Evolutionary conservation across 1,140 invertebrate genomes (phyloP), one percentile per base, ranked within the genome.

Genomic region (Halictus rubicundus): DNA sequence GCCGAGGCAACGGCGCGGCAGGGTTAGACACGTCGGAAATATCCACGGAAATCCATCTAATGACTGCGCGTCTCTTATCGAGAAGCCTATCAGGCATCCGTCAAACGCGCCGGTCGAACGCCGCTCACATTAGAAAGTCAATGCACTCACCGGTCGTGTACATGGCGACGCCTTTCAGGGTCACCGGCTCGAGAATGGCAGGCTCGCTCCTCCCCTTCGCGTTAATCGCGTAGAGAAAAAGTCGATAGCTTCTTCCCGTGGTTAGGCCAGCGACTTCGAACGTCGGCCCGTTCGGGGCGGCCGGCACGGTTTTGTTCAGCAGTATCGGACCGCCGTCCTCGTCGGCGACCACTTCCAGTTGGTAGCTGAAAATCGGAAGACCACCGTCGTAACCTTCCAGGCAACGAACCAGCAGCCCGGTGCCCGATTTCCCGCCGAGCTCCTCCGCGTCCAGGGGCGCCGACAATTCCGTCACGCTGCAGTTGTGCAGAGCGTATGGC

Each of bases 401-500:
- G 87, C 97, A 98, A 60, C 96, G 95, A 6, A 97, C 96, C 88
- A 96, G 94, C 68, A 98, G 87, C 5, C 91, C 92, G 0, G 87
- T 89, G 5, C 90, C 68, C 85, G 92, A 68, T 91, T 94, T 86
- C 87, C 89, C 87, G 92, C 93, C 57, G 78, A 90, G 16, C 88
- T 91, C 89, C 21, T 91, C 89, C 9, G 80, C 52, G 12, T 90
- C 90, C 59, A 88, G 52, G 0, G 85, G 69, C 27, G 88, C 86
- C 0, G 91, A 92, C 87, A 92, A 86, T 64, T 92, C 91, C 37
- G 89, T 90, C 3, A 89, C 94, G n/a, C 96, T 96, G 91, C 97
- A 98, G 92, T 98, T 98, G 82, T 96, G 95, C 54, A 98, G 93
- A 42, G 96, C 95, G 88, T 98, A 97, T 16, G 97, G 97, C 39